Evolutionary conservation across 2,888 invertebrate species (phyloP).

Genomic region (Ochlodes sylvanus): DNA sequence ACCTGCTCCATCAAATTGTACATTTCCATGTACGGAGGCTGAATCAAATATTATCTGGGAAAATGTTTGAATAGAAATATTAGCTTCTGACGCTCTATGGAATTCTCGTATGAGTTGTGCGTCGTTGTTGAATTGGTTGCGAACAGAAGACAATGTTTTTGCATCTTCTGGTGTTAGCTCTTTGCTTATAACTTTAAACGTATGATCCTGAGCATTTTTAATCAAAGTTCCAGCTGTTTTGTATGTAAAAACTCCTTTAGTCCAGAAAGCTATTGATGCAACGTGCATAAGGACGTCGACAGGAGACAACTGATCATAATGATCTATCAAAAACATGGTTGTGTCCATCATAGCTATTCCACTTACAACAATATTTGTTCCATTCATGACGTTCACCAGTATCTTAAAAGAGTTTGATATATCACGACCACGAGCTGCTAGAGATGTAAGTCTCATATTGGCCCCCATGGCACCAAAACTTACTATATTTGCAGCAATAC

Average conservation of each 20-base stretch:
- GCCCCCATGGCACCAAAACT: conserved; percentile 51
- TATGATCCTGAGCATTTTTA: conserved; percentile 44
- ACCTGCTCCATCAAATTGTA: conserved; percentile 26
- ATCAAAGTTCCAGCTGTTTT: conserved; percentile 47
- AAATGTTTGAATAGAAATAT: conserved; percentile 42
- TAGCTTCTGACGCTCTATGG: conserved; percentile 43
- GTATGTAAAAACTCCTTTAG: conserved; percentile 46
- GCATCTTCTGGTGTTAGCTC: conserved; percentile 42
- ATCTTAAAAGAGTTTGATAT: conserved; percentile 45
- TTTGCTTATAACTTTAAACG: conserved; percentile 43
- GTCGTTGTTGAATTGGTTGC: conserved; percentile 45
- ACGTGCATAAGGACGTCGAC: conserved; percentile 45
- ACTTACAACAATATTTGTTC: conserved; percentile 45
- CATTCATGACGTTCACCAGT: conserved; percentile 46
- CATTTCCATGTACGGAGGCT: conserved; percentile 26
- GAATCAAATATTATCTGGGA: conserved; percentile 44
- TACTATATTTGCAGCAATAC: conserved; percentile 46
- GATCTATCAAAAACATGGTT: conserved; percentile 43
- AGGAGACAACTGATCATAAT: conserved; percentile 43
- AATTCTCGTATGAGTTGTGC: conserved; percentile 44
- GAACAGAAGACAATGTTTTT: conserved; percentile 38
- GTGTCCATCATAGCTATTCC: conserved; percentile 46
- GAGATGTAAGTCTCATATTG: conserved; percentile 46
- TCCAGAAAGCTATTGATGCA: conserved; percentile 48
- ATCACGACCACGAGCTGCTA: conserved; percentile 45